Percentiles rank a stretch among this genome's conserved stretches.
Conservation (phyloP, 2,888 invertebrate genomes). For the Tryphoninae sp. region DNA sequence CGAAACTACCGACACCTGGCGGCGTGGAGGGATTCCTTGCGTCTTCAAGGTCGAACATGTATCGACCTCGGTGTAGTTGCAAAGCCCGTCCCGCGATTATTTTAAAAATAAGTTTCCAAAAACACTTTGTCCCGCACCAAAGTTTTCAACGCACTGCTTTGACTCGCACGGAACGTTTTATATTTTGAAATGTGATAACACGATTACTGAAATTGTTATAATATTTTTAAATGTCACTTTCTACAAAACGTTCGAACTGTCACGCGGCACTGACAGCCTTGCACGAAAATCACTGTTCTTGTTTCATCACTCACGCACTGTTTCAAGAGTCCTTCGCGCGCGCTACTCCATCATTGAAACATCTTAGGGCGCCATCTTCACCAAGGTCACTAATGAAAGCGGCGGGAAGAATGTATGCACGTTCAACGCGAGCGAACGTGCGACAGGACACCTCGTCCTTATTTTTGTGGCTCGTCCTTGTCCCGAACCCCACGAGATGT, state of each 20-base stretch:
- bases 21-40: conserved; percentile 11
- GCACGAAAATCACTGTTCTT: conserved; percentile 32
- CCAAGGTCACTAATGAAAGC: conserved; percentile 40
- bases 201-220: not conserved
- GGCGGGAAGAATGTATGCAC: conserved; percentile 39
- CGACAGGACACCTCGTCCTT: conserved; percentile 9
- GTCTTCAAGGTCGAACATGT: conserved; percentile 52
- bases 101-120: not conserved
- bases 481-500: conserved; percentile 42
- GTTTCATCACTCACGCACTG: conserved; percentile 54
- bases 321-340: conserved; percentile 34
- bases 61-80: conserved; percentile 41
- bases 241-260: conserved; percentile 19
- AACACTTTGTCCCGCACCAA: conserved; percentile 12
- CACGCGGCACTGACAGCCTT: conserved; percentile 31
- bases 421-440: not conserved
- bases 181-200: not conserved
- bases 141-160: conserved; percentile 10
- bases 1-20: conserved; percentile 43
- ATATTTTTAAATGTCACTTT: conserved; percentile 23
- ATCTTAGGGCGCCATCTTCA: conserved; percentile 46
- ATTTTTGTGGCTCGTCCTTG: not conserved
- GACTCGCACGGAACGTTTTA: not conserved
- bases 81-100: not conserved
- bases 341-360: conserved; percentile 2